Conservation (phyloP, 2,113 vertebrate species). For the Bettongia penicillata region DNA sequence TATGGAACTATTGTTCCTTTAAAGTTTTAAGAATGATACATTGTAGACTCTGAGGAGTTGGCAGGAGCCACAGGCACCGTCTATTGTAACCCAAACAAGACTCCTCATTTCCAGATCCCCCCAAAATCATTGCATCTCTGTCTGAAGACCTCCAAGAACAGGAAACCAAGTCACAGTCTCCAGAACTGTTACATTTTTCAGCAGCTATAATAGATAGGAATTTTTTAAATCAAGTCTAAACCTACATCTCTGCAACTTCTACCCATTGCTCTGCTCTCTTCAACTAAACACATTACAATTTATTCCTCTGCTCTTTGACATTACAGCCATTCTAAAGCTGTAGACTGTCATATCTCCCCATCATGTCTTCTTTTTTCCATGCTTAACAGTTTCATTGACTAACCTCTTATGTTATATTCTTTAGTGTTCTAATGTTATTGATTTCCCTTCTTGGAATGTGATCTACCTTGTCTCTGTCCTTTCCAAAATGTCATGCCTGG, state of each 20-base stretch:
- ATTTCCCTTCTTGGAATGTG: background rate
- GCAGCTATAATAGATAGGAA: background rate
- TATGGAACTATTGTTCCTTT: background rate
- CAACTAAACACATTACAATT: no score
- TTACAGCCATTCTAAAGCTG: no score
- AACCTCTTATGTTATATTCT: background rate
- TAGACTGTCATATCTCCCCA: background rate
- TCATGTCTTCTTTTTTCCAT: background rate
- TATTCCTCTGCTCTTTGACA: no score
- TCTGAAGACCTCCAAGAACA: background rate
- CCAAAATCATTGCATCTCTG: background rate
- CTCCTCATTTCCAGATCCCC: background rate
- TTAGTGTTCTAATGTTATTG: background rate
- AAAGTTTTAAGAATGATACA: background rate
- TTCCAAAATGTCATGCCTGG: no score
- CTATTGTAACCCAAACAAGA: background rate
- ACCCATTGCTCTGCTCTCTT: background rate
- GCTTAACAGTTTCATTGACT: background rate
- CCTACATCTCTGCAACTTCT: background rate
- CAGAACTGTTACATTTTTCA: background rate
- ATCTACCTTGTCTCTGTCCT: no score
- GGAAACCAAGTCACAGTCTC: background rate
- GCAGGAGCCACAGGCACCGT: background rate
- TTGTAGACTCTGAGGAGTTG: background rate
- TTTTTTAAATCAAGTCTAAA: background rate